Base-by-base conservation (phyloP, 1,140 invertebrate species). In the Platyscapa corneri region DNA sequence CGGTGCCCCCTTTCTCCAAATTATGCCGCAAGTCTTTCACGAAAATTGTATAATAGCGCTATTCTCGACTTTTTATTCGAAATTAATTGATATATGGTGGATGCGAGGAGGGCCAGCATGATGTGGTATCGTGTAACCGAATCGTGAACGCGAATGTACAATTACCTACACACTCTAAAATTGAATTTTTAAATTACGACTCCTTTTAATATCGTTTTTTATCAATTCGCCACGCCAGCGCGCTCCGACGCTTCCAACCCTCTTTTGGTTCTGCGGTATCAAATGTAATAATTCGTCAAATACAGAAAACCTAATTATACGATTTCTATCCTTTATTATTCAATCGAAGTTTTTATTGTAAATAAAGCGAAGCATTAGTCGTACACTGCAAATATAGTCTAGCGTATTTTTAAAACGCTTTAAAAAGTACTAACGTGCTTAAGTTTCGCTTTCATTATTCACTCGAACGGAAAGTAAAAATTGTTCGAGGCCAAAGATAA, bases 151-250 rank as follows among this genome's bases (percentile, higher is more conserved):
- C 37, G 6, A 32, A 77, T 77, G 53, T 46, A 60, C 82, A 83
- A 83, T 83, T 65, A 83, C 60, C 3, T 77, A 39, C 39, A 65
- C 56, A 65, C 39, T 42, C 60, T 65, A 39, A 83, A 76, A 83
- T 83, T 83, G 60, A 83, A 76, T 83, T 83, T 77, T 83, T 76
- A 83, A 83, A 64, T 83, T 83, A 83, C 37, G 82, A 77, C 82
- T 75, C 7, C 80, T 49, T 81, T 81, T 60, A 34, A 39, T 79
- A 39, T n/a, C 23, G 34, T 34, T 53, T 56, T 77, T 77, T 77
- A 30, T 49, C 46, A 6, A 77, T 34, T 20, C 46, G 75, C 0
- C 46, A 37, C 42, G 14, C 14, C 23, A 0, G 3, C 32, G 0
- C 10, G 20, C 5, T 34, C 34, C 20, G 12, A 78, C 16, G 27